These are phyloP conservation scores for Aegypius monachus DNA, from an alignment of 2,113 vertebrate species.

Conservation along the genomic window DNA sequence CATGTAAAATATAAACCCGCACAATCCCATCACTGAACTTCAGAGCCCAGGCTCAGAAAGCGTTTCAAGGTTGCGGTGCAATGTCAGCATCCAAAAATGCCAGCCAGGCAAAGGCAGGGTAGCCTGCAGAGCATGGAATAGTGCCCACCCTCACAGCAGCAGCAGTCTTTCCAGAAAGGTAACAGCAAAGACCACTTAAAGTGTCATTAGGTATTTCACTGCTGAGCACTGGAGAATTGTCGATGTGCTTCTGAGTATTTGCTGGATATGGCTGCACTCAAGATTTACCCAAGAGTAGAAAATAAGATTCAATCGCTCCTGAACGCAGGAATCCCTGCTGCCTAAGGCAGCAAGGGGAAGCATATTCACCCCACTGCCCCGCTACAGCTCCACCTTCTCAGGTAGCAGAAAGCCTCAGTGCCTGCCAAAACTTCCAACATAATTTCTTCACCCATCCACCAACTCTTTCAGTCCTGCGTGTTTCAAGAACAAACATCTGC, in stretches of 20 bases:
- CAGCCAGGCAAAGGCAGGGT: neutral
- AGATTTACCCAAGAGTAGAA: neutral
- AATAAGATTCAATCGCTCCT: neutral
- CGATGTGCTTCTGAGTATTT: neutral
- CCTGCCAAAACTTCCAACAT: neutral
- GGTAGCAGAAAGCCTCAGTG: neutral
- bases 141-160: neutral
- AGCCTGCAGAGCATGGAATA: neutral
- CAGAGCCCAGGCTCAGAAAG: neutral
- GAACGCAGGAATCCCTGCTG: neutral
- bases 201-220: neutral
- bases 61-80: neutral
- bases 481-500: neutral
- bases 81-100: fast-evolving
- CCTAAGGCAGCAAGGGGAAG: neutral
- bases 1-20: neutral
- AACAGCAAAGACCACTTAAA: neutral
- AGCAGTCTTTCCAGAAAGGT: neutral
- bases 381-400: neutral
- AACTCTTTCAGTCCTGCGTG: neutral
- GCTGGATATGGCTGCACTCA: neutral
- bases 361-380: neutral
- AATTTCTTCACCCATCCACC: neutral
- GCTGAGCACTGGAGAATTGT: neutral
- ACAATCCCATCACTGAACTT: neutral